phyloP scores from a whole-genome alignment of 1,140 invertebrate species.

The Coenobita brevimanus region DNA sequence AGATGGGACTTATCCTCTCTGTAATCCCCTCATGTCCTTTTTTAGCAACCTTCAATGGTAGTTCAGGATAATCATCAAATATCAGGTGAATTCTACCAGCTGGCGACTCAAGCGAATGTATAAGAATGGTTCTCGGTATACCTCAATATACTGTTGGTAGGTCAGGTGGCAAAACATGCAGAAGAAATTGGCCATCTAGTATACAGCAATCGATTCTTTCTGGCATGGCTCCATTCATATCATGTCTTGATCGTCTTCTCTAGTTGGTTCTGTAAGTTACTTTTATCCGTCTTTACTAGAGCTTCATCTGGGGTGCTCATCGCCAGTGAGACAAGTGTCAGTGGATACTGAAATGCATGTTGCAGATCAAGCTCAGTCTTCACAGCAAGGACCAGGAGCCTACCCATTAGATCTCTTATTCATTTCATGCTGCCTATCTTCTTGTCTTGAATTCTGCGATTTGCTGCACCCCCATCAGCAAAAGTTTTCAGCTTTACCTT shows the following conservation, averaged over 20 bases:
- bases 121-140: background rate
- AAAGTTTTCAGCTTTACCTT: conserved; percentile 9
- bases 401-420: background rate
- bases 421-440: background rate
- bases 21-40: background rate
- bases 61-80: conserved; percentile 17
- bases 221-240: no score
- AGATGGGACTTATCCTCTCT: background rate
- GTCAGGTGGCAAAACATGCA: no score
- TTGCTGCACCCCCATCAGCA: background rate
- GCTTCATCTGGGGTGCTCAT: no score
- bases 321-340: no score
- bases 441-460: background rate
- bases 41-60: background rate
- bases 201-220: no score
- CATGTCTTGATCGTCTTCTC: no score
- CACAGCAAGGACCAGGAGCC: background rate
- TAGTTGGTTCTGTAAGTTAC: no score
- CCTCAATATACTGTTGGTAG: background rate
- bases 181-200: no score
- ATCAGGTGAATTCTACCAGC: background rate
- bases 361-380: no score
- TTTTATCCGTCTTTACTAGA: no score
- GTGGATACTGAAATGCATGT: no score
- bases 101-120: background rate